These are phyloP conservation scores for Oryctes rhinoceros DNA, from an alignment of 1,140 invertebrate genomes.

Conservation along the genomic window DNA sequence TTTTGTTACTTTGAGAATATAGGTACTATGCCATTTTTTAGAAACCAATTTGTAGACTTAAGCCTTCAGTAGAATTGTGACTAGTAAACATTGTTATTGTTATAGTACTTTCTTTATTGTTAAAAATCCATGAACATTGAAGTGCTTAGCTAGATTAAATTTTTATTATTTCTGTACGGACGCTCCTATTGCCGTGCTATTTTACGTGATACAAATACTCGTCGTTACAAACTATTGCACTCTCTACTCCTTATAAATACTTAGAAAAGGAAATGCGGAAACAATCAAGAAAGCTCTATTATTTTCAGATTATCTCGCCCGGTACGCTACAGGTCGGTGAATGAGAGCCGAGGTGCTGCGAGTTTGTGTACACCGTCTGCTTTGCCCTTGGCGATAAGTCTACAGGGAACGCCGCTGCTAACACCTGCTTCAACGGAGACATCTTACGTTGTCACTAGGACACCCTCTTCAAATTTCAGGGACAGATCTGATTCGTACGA, in stretches of 20 bases:
- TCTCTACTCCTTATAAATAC: not conserved
- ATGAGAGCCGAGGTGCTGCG: slow-evolving; percentile 66
- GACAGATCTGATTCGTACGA: slow-evolving; percentile 53
- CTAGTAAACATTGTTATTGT: no score
- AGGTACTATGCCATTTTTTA: no score
- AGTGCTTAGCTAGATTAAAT: no score
- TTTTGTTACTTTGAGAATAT: no score
- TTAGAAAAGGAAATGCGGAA: not conserved
- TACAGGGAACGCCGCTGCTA: slow-evolving; percentile 68
- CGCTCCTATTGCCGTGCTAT: no score
- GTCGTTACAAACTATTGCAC: no score
- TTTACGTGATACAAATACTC: no score
- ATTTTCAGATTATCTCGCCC: slow-evolving; percentile 66
- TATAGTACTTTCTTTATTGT: no score
- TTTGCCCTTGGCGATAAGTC: slow-evolving; percentile 69
- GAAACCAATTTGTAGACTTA: no score
- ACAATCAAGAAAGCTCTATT: slow-evolving; percentile 2
- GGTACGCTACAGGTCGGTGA: slow-evolving; percentile 69
- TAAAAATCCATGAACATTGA: no score
- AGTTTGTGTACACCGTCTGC: slow-evolving; percentile 68
- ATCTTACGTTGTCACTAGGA: slow-evolving; percentile 57
- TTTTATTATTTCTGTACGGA: no score
- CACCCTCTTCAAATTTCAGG: slow-evolving; percentile 57
- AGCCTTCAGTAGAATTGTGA: no score
- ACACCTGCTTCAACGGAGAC: slow-evolving; percentile 63